phyloP scores from a whole-genome alignment of 2,888 invertebrate genomes.

The Rhaphigaster nebulosa region DNA sequence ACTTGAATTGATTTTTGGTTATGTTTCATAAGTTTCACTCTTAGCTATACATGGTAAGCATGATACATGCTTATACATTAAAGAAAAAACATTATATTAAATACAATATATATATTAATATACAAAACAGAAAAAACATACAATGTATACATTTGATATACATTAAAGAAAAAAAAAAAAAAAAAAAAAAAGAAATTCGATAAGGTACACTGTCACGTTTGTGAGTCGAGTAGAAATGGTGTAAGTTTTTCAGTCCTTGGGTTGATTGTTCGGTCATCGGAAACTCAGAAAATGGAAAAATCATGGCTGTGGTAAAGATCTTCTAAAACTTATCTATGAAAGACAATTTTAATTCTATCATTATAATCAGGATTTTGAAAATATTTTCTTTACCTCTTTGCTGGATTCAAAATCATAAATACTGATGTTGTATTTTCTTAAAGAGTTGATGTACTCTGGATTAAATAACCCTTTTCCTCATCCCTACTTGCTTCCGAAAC shows the following conservation, averaged over 20 bases:
- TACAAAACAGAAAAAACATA: too few species aligned
- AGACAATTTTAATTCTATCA: neutral
- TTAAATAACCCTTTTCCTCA: too few species aligned
- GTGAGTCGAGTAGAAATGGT: neutral
- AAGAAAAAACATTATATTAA: too few species aligned
- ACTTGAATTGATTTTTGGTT: neutral
- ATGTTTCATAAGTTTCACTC: neutral
- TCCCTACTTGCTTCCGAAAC: too few species aligned
- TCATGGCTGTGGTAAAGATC: neutral
- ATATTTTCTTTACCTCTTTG: too few species aligned
- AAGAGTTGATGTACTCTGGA: too few species aligned
- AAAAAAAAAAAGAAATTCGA: neutral
- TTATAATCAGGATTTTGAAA: too few species aligned
- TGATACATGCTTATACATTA: too few species aligned
- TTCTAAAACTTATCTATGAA: neutral
- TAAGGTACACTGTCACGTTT: neutral
- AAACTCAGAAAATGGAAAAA: neutral
- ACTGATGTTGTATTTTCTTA: too few species aligned
- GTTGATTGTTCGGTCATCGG: too few species aligned
- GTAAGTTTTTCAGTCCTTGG: neutral
- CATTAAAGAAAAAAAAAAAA: neutral
- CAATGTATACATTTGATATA: neutral
- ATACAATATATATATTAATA: neutral
- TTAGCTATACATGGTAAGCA: too few species aligned
- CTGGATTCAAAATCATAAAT: too few species aligned